These are phyloP conservation scores for Anhinga rufa DNA, from an alignment of 2,113 vertebrate species.

Conservation along the genomic window DNA sequence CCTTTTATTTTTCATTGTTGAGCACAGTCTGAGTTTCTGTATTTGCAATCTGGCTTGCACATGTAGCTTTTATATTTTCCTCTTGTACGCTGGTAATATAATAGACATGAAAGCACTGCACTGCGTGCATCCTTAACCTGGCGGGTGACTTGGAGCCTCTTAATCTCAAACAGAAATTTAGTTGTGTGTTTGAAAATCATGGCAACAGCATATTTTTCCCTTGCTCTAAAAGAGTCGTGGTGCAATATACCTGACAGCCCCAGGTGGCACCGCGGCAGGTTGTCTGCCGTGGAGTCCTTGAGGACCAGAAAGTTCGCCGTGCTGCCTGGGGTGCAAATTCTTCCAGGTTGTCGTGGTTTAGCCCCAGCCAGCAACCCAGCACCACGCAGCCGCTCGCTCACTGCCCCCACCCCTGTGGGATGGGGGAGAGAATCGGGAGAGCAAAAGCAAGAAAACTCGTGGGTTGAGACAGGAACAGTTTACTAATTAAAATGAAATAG, in stretches of 20 bases:
- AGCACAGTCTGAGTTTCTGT: background rate
- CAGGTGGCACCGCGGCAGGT: background rate
- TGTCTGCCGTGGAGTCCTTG: rapidly evolving
- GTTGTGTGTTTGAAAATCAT: background rate
- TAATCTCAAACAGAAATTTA: background rate
- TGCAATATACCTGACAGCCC: background rate
- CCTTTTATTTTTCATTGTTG: background rate
- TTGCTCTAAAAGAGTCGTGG: background rate
- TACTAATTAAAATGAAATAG: too few relatives aligned
- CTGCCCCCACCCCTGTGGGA: too few relatives aligned
- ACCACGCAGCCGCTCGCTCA: too few relatives aligned
- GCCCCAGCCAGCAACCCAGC: too few relatives aligned
- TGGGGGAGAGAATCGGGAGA: too few relatives aligned
- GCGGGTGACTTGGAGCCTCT: background rate
- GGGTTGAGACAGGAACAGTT: too few relatives aligned
- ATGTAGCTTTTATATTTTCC: background rate
- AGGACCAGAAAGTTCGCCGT: background rate
- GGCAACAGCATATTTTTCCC: background rate
- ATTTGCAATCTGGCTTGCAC: background rate
- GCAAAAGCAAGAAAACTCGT: too few relatives aligned
- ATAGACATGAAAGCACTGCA: background rate
- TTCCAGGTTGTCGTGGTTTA: too few relatives aligned
- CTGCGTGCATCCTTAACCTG: background rate
- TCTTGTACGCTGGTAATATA: background rate
- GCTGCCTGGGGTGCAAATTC: background rate